A percentile compares a stretch with the other conserved stretches of the same genome.
Conservation (phyloP, 2,113 vertebrate species). For the Dryoscopus gambensis region DNA sequence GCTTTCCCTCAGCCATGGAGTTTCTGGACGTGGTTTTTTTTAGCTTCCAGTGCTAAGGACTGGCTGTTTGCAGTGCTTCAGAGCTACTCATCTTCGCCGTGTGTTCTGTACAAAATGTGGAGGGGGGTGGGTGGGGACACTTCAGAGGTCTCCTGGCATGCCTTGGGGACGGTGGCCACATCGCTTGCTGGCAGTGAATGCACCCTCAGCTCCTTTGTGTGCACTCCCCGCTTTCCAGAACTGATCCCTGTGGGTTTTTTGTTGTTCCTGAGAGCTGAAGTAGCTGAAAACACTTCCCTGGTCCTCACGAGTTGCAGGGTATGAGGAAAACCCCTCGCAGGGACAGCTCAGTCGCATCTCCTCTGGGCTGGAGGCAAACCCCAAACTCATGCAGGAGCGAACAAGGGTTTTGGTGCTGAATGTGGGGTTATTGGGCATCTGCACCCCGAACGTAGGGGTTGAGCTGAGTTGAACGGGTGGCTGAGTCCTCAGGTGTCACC, state of each 20-base stretch:
- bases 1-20: neutral
- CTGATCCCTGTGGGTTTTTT: fast-evolving
- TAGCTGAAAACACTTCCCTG: neutral
- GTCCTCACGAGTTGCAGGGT: neutral
- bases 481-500: neutral
- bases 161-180: neutral
- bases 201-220: neutral
- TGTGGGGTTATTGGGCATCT: neutral
- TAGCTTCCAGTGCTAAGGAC: neutral
- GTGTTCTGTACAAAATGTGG: neutral
- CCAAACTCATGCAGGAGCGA: neutral
- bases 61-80: neutral
- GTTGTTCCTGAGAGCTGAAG: neutral
- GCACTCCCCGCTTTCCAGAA: neutral
- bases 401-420: neutral
- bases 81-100: neutral
- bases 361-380: neutral
- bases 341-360: fast-evolving
- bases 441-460: neutral
- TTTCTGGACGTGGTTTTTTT: neutral
- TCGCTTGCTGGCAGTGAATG: conserved; percentile 15
- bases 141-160: neutral
- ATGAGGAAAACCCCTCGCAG: neutral
- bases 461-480: neutral
- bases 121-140: neutral